Evolutionary conservation across 2,113 vertebrate species (phyloP), one percentile per base, ranked within the genome.

Genomic region (Gopherus flavomarginatus): DNA sequence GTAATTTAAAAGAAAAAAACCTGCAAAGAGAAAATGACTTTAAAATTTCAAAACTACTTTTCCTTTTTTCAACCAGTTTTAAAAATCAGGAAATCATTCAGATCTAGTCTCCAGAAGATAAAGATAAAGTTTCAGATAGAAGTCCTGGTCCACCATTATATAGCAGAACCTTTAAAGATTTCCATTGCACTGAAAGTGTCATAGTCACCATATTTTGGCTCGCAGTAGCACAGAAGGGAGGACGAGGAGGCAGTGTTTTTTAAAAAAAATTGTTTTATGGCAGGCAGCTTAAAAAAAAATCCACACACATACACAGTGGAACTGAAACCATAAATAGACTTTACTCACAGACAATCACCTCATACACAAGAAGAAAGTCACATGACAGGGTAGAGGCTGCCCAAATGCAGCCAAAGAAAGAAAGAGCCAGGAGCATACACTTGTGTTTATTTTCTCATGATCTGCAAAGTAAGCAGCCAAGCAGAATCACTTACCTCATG

Each of bases 251-350:
- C 19, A 27, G 27, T 29, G 5, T 78, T 89, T 87, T 83, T 59
- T 54, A 86, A 88, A 84, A 88, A 88, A 84, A 49, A 91, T 53
- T 90, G 50, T 88, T 84, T 89, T 62, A 69, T 86, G 4, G 27
- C 4, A 59, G 42, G 24, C 83, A 14, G 35, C 44, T 52, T 35
- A n/a, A 77, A 59, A 75, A 75, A 54, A 69, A 35, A n/a, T n/a
- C 53, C 53, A 22, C 53, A 54, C 52, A 53, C 17, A 53, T 17
- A 53, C 52, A n/a, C 65, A 11, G 24, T 31, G 38, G 5, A 14
- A 27, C 17, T 49, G 6, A 91, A 87, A 87, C 77, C 82, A 90
- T 24, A 62, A 83, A 29, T 85, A 35, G 50, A 42, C 49, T 29
- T 54, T 11, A 78, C 77, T 0, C 44, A 24, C 38, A 72, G 0